Base-by-base conservation (phyloP, 37 sponge, comb jelly and placozoan genomes). In the Eunapius fragilis region DNA sequence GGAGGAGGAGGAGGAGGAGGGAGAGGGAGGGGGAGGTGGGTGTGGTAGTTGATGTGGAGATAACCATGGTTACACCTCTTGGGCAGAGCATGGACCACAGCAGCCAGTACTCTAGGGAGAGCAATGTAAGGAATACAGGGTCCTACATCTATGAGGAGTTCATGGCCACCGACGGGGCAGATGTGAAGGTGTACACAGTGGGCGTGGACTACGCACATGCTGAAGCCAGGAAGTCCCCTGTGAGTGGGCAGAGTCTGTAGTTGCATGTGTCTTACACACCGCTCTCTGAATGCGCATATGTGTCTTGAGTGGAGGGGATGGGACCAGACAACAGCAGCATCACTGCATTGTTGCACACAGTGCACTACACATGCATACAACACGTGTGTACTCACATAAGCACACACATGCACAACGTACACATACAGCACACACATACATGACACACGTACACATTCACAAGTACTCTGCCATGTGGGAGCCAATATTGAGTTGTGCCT, bases 131-230 rank as follows among this genome's bases (percentile, higher is more conserved):
- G 28, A 91, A 68, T 25, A 77, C 49, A 19, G 96, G 98, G 14
- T 98, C 96, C 23, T 98, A 89, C 81, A 89, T 98, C 58, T 98
- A 98, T 45, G 96, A 98, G 73, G 98, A 98, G 76, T 98, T 98
- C 84, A 80, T 95, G 87, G 89, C 96, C 22, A 98, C 98, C 33
- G 94, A 98, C 91, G 98, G 98, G 68, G 85, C 90, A 27, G 98
- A 98, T 74, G 98, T 98, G 30, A 98, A 95, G 89, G 96, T 98
- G 31, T 98, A 98, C 87, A 96, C 94, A 33, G 90, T 98, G 47
- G 98, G 98, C 2, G 89, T 94, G 25, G 90, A 98, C 73, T 98
- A 98, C 90, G 98, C 96, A 36, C 98, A 98, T 58, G 96, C 98
- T 68, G 98, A 98, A 67, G 98, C 98, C 13, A 89, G 98, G 72